These are phyloP conservation scores for Agrenia bidenticulata DNA, from an alignment of 2,888 invertebrate species.

Conservation along the genomic window DNA sequence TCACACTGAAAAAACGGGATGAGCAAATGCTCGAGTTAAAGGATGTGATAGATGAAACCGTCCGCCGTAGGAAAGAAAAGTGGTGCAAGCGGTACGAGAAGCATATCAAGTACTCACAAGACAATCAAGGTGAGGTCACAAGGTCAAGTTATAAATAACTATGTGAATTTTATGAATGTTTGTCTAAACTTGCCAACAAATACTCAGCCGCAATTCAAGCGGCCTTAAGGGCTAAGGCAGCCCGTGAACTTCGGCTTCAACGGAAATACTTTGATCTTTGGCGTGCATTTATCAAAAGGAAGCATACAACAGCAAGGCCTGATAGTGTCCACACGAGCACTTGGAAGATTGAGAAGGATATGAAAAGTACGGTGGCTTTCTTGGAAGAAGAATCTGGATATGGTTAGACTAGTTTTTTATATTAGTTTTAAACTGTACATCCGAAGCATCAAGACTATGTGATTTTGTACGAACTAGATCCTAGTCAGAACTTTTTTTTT, in stretches of 20 bases:
- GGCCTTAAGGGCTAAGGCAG: neutral
- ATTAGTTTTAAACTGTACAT: too few relatives aligned
- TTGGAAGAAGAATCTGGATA: constrained; percentile 11
- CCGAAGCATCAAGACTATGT: neutral
- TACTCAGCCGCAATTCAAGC: neutral
- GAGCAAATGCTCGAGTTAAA: constrained; percentile 24
- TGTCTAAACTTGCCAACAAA: too few relatives aligned
- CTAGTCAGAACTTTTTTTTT: constrained; percentile 1
- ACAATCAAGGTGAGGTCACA: constrained; percentile 17
- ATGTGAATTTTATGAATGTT: too few relatives aligned
- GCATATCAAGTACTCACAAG: constrained; percentile 10
- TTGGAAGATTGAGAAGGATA: constrained; percentile 9
- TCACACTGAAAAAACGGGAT: neutral
- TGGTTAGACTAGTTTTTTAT: constrained; percentile 12
- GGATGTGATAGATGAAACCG: constrained; percentile 21
- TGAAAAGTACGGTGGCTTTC: constrained; percentile 9
- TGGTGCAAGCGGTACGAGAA: constrained; percentile 25
- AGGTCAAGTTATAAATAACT: neutral
- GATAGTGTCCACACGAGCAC: constrained; percentile 9
- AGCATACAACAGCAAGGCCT: too few relatives aligned
- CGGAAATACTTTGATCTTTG: constrained; percentile 30
- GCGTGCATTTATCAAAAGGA: constrained; percentile 12
- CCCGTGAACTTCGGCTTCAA: constrained; percentile 10
- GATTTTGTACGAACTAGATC: constrained; percentile 1
- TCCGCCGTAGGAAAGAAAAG: neutral